phyloP scores from a whole-genome alignment of 1,140 invertebrate genomes.

The Monochamus saltuarius region DNA sequence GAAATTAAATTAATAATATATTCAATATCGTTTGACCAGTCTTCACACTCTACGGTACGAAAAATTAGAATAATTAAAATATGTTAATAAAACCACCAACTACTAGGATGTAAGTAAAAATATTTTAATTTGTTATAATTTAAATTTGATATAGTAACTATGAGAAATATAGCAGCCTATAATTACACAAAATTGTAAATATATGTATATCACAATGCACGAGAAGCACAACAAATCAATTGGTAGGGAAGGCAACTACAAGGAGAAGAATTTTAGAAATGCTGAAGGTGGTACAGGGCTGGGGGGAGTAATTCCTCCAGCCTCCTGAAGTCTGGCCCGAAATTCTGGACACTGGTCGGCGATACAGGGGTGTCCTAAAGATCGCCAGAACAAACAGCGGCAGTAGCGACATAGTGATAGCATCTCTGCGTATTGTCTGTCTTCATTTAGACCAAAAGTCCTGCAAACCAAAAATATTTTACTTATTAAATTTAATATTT shows the following conservation, averaged over 20 bases:
- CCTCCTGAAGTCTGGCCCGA: conserved; percentile 73
- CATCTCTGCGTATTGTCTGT: conserved; percentile 87
- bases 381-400: conserved; percentile 95
- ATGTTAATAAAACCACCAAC: conserved; percentile 15
- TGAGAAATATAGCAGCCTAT: conserved; percentile 36
- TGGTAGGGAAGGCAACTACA: conserved; percentile 56
- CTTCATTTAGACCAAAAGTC: conserved; percentile 85
- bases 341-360: conserved; percentile 80
- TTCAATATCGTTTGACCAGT: too few species aligned
- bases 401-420: conserved; percentile 93
- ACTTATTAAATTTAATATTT: neutral
- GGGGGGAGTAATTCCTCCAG: conserved; percentile 75
- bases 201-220: conserved; percentile 43
- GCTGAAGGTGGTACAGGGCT: conserved; percentile 84
- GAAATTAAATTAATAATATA: too few species aligned
- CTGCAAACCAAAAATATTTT: conserved; percentile 53
- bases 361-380: conserved; percentile 86
- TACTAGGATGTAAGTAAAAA: conserved; percentile 37
- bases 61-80: too few species aligned
- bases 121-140: conserved; percentile 37
- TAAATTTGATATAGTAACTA: conserved; percentile 33
- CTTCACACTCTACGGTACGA: too few species aligned
- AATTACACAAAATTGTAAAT: conserved; percentile 23
- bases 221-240: conserved; percentile 37
- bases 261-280: conserved; percentile 89